Base-by-base conservation (phyloP, 2,888 invertebrate species). In the Scotopteryx bipunctaria region DNA sequence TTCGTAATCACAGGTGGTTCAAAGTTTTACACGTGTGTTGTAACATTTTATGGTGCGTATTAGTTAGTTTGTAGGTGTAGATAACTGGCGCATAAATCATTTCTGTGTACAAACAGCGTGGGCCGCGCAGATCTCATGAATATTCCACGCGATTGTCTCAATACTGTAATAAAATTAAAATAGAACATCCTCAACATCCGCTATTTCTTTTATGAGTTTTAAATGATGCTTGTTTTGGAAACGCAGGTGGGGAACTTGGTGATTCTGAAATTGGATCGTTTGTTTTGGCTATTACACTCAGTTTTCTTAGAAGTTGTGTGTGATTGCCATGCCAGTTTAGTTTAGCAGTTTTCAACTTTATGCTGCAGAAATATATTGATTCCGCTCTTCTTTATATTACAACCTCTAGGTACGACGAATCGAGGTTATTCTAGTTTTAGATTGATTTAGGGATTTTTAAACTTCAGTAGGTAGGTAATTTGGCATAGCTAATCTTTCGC, bases 181-280 rank as follows among this genome's bases (percentile, higher is more conserved):
- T 66, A 66, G 69, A 71, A 69, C 70, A 73, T 70, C 64, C 57
- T 67, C 67, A 64, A 71, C 78, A 76, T 81, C 78, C 79, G 79
- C 76, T 67, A 72, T 78, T 69, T 66, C 52, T 70, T 74, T 73
- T 69, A 78, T 66, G 75, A 71, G 69, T 71, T 71, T 76, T 75
- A 73, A 73, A 78, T 69, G 59, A 69, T 61, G 11, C 21, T 47
- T 41, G 42, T 40, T 57, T 52, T 43, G 45, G 48, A 45, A 35
- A 37, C 38, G 19, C 38, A 40, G 40, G 42, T 55, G 50, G 40
- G 21, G 37, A 35, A 33, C 29, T 32, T 23, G 33, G 16, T 36
- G 9, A 13, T 15, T 19, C 15, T 25, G n/a, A 35, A 51, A 46
- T 37, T 46, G 32, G 36, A 32, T 16, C 19, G 31, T 25, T 37